Percentiles rank a stretch among this genome's conserved stretches.
phyloP scores from a whole-genome alignment of 2,797 vertebrate genomes.

The Neosilurus hyrtlii region DNA sequence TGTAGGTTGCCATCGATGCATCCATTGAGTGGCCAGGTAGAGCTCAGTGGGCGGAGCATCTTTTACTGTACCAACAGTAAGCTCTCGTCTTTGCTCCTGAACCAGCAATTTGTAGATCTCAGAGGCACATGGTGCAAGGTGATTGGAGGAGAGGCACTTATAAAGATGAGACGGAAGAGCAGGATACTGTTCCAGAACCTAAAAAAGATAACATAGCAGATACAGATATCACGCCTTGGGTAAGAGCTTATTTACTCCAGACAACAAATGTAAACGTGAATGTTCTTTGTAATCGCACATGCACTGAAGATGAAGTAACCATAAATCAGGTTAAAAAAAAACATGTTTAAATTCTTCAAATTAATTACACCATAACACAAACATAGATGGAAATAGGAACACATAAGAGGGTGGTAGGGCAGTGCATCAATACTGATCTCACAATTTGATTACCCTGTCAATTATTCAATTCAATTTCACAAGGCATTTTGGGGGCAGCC shows the following conservation, averaged over 20 bases:
- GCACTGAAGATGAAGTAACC: not conserved
- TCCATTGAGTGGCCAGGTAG: slow-evolving; percentile 74
- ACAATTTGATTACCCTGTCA: no score
- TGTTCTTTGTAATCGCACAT: not conserved
- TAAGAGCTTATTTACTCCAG: not conserved
- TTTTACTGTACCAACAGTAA: slow-evolving; percentile 31
- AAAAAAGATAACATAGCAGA: not conserved
- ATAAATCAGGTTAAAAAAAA: not conserved
- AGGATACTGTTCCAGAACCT: slow-evolving; percentile 76
- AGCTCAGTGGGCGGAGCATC: slow-evolving; percentile 52
- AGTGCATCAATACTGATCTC: no score
- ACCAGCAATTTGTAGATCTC: slow-evolving; percentile 82
- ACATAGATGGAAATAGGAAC: not conserved
- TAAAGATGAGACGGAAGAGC: slow-evolving; percentile 79
- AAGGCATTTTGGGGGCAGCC: no score
- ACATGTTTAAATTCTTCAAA: not conserved
- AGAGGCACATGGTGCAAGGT: slow-evolving; percentile 76
- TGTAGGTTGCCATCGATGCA: slow-evolving; percentile 70
- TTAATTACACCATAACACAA: not conserved
- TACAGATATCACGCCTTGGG: not conserved
- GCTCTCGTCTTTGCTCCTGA: slow-evolving; percentile 72
- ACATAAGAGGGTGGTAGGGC: no score
- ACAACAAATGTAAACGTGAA: no score
- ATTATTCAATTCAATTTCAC: no score
- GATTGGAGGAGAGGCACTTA: slow-evolving; percentile 83